phyloP scores from a whole-genome alignment of 2,888 invertebrate species.

The Sinhomidia bicolor region DNA sequence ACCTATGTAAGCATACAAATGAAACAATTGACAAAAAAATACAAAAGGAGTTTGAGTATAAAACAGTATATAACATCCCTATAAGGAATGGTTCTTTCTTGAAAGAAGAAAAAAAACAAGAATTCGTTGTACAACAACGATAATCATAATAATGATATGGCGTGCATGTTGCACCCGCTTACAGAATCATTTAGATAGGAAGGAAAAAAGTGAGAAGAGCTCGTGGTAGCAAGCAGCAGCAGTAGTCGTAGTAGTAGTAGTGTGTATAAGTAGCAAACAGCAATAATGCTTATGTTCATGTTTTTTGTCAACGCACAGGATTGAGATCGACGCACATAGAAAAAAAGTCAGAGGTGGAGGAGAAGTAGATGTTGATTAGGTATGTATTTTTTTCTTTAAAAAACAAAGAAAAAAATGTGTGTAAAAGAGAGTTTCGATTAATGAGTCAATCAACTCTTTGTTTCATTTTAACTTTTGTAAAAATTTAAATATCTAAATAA shows the following conservation, averaged over 20 bases:
- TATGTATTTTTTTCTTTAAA: background rate
- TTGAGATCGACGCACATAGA: background rate
- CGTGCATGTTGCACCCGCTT: background rate
- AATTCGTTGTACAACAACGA: background rate
- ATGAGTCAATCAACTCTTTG: constrained; percentile 65
- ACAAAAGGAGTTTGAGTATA: background rate
- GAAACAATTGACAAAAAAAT: background rate
- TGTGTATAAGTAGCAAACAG: too few species aligned
- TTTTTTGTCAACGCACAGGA: background rate
- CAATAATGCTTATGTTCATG: too few species aligned
- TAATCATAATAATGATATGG: background rate
- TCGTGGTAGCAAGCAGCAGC: too few species aligned
- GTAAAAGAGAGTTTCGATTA: constrained; percentile 46
- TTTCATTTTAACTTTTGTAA: background rate
- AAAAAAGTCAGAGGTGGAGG: background rate
- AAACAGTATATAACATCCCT: background rate
- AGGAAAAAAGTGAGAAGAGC: background rate
- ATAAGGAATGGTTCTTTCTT: background rate
- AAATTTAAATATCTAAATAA: background rate
- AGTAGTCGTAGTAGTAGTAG: too few species aligned
- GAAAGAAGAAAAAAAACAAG: background rate
- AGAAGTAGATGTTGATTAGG: background rate
- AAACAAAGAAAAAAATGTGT: background rate
- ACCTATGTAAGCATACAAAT: background rate
- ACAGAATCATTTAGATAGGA: background rate